These are phyloP conservation scores for Chrysomela aeneicollis DNA, from an alignment of 2,888 invertebrate genomes.

Conservation along the genomic window DNA sequence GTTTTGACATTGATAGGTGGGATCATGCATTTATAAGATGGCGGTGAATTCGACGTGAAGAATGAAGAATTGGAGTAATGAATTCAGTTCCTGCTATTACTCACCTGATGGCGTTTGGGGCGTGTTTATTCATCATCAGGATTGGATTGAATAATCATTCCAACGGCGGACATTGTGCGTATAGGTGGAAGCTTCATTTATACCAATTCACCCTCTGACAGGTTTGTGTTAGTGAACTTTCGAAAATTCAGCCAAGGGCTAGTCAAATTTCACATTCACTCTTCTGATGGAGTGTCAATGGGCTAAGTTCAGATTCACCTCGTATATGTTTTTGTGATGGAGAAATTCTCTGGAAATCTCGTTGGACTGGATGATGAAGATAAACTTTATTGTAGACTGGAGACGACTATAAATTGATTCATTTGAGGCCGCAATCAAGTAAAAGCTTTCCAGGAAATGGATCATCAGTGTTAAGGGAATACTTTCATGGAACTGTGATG, in stretches of 20 bases:
- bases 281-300: too few relatives aligned
- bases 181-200: neutral
- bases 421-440: neutral
- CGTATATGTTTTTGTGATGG: too few relatives aligned
- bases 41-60: constrained; percentile 27
- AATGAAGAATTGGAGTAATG: constrained; percentile 24
- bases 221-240: too few relatives aligned
- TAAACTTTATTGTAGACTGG: neutral
- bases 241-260: too few relatives aligned
- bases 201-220: too few relatives aligned
- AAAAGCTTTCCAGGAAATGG: neutral
- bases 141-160: neutral
- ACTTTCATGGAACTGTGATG: neutral
- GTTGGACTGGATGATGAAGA: neutral
- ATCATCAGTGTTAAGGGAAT: neutral
- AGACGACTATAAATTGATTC: neutral
- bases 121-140: constrained; percentile 10
- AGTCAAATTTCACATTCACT: too few relatives aligned
- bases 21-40: constrained; percentile 49
- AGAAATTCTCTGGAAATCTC: too few relatives aligned
- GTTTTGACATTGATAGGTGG: constrained; percentile 56
- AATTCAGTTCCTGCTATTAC: constrained; percentile 42
- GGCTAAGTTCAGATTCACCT: too few relatives aligned
- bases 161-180: neutral
- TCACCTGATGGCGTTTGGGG: constrained; percentile 19